Evolutionary conservation across 2,888 invertebrate species (phyloP).

Genomic region (Dasypogon diadema): DNA sequence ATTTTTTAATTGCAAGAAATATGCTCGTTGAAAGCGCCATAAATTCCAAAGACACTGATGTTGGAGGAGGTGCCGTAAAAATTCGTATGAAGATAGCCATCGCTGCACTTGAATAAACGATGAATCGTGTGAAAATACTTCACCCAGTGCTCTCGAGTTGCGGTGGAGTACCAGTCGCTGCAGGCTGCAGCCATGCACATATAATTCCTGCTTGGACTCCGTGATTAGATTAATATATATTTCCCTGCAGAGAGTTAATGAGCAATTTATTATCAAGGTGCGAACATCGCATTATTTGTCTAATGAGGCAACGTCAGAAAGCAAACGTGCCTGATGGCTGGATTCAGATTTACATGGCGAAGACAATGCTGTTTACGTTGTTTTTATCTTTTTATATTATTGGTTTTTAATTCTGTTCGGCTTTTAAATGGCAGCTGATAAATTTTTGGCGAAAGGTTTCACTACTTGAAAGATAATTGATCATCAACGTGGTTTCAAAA

Average conservation of each 20-base stretch:
- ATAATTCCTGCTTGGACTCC: conserved; percentile 11
- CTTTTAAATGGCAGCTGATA: too few relatives aligned
- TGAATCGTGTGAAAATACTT: conserved; percentile 30
- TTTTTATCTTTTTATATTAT: too few relatives aligned
- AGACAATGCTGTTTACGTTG: too few relatives aligned
- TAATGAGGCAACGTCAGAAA: conserved; percentile 19
- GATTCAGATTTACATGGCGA: not conserved
- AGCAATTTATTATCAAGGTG: conserved; percentile 46
- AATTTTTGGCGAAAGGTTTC: too few relatives aligned
- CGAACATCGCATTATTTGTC: conserved; percentile 34
- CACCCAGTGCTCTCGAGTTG: not conserved
- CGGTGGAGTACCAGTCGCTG: not conserved
- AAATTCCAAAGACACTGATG: not conserved
- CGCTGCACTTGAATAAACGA: conserved; percentile 15
- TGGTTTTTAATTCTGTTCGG: too few relatives aligned
- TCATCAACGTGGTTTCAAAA: too few relatives aligned
- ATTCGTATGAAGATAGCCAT: not conserved
- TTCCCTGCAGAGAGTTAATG: conserved; percentile 32
- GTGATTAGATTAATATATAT: conserved; percentile 39
- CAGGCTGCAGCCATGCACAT: not conserved
- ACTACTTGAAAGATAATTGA: too few relatives aligned
- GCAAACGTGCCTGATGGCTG: not conserved
- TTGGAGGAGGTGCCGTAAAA: not conserved
- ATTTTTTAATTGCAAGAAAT: conserved; percentile 35
- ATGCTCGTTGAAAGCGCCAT: not conserved